These are phyloP conservation scores for Pitta sordida DNA, from an alignment of 2,113 vertebrate species.

Conservation along the genomic window DNA sequence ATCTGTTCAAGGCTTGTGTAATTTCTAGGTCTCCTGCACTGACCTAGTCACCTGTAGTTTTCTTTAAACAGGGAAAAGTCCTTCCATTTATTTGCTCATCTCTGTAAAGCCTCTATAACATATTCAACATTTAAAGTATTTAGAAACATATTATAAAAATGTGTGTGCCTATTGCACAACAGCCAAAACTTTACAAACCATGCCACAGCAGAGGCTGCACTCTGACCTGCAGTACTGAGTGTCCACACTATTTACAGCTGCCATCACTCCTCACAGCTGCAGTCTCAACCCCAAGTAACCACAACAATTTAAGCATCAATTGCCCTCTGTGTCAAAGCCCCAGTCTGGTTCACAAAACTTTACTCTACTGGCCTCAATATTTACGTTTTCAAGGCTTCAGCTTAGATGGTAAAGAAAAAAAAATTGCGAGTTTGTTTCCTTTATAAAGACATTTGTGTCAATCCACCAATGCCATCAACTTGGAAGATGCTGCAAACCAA, in stretches of 20 bases:
- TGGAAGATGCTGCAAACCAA: neutral
- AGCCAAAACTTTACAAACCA: neutral
- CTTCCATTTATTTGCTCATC: neutral
- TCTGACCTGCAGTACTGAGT: neutral
- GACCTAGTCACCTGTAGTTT: neutral
- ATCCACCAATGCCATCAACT: neutral
- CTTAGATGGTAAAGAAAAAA: neutral
- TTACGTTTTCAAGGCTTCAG: neutral
- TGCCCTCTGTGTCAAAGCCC: neutral
- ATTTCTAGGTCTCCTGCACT: neutral
- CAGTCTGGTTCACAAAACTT: neutral
- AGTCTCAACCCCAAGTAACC: neutral
- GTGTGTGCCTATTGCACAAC: neutral
- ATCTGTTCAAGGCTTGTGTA: neutral
- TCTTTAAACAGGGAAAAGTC: neutral
- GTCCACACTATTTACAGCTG: neutral
- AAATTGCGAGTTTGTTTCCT: neutral
- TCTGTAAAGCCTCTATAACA: neutral
- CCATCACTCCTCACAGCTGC: neutral
- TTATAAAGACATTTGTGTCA: neutral
- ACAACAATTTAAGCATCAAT: neutral
- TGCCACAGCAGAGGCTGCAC: neutral
- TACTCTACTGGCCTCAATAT: neutral
- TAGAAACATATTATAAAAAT: neutral
- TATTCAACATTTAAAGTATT: neutral